Evolutionary conservation across 2,113 vertebrate genomes (phyloP).

Genomic region (Madoqua kirkii): DNA sequence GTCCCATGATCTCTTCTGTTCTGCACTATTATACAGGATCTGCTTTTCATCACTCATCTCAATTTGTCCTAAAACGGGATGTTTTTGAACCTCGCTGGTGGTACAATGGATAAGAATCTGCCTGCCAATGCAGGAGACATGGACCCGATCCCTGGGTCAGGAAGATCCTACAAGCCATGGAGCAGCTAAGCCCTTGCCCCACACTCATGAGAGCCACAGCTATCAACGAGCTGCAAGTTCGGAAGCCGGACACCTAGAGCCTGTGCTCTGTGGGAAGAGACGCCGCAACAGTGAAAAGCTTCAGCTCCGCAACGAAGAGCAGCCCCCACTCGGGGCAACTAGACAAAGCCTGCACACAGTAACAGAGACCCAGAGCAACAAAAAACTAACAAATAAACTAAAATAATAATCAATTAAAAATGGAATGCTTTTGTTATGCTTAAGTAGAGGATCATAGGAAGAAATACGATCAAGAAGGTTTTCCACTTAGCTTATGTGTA

Average conservation of each 20-base stretch:
- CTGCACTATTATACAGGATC: not conserved
- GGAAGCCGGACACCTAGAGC: not conserved
- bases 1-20: not conserved
- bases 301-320: not conserved
- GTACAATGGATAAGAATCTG: not conserved
- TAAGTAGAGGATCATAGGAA: not conserved
- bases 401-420: not conserved
- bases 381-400: not conserved
- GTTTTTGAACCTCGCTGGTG: not conserved
- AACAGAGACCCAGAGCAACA: fast-evolving
- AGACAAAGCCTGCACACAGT: not conserved
- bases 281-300: fast-evolving
- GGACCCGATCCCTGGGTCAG: not conserved
- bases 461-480: not conserved
- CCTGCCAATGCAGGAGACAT: not conserved
- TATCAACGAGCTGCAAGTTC: fast-evolving
- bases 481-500: not conserved
- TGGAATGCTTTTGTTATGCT: not conserved
- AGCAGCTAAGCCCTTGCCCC: not conserved
- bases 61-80: not conserved
- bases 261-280: not conserved
- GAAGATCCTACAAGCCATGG: fast-evolving
- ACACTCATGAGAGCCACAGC: not conserved
- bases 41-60: not conserved
- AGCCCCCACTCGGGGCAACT: fast-evolving